Evolutionary conservation across 2,797 vertebrate genomes (phyloP), one percentile per base, ranked within the genome.

Genomic region (Helicolenus hilgendorfi): DNA sequence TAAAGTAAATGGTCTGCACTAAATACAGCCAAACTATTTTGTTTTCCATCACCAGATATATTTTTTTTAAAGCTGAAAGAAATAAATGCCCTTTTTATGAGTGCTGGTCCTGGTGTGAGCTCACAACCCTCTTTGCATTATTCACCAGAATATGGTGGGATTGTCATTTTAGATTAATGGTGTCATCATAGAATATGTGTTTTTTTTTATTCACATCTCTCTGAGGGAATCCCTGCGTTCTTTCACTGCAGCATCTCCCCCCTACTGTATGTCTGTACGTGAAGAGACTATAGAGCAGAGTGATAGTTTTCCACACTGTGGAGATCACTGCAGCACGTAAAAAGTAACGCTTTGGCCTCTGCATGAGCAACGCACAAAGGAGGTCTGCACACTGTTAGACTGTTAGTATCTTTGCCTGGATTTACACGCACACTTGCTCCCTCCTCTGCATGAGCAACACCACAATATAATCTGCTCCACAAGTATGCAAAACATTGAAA

Each of bases 81-180:
- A 56, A 71, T 6, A 86, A 86, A 75, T 5, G 29, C 24, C 9
- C 77, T 72, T 79, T 81, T 84, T 80, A 71, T 67, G 59, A 78
- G 63, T 60, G 26, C 26, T 15, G 13, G n/a, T 72, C 15, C 22
- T 83, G 41, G n/a, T 63, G 60, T 79, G 33, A 65, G 55, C 72
- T 41, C n/a, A 53, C 59, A 35, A 26, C 24, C 27, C 58, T 84
- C 11, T 55, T 53, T 89, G 45, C 79, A 91, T 93, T 88, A 90
- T 92, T 91, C 70, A 91, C 22, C 56, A 69, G 79, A 93, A 87
- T 84, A 71, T 84, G 33, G 27, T 62, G 58, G 70, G 41, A 82
- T 88, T 91, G 90, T 89, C 90, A 90, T 5, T 24, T 68, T 89
- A 77, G 82, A 91, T 93, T 91, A 94, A 93, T 88, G 29, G 83